Conservation (phyloP, 2,888 invertebrate species). For the Zaprionus bogoriensis region DNA sequence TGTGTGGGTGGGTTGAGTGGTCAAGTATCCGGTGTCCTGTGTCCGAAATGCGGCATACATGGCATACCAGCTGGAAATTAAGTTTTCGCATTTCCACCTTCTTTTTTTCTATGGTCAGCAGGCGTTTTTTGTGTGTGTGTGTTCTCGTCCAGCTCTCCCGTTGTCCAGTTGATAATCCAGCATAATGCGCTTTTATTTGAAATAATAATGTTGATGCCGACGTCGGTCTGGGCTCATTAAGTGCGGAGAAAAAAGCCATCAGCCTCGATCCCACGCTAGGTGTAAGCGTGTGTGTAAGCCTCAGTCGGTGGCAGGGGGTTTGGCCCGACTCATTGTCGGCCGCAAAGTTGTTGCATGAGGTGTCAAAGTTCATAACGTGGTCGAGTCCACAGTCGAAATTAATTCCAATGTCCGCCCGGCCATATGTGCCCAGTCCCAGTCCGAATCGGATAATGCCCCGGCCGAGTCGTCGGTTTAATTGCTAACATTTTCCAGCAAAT, state of each 20-base stretch:
- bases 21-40: constrained; percentile 52
- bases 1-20: constrained; percentile 22
- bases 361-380: constrained; percentile 79
- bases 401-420: constrained; percentile 71
- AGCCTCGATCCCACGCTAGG: constrained; percentile 13
- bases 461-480: constrained; percentile 75
- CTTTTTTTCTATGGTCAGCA: no score
- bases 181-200: constrained; percentile 81
- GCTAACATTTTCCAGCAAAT: constrained; percentile 82
- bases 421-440: constrained; percentile 37
- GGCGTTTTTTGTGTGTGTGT: constrained; percentile 27
- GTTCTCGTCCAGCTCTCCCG: constrained; percentile 5
- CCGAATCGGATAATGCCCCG: background rate
- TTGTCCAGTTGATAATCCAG: constrained; percentile 75
- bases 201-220: constrained; percentile 80
- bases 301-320: background rate
- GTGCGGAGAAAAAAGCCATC: constrained; percentile 29
- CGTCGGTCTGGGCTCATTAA: constrained; percentile 75
- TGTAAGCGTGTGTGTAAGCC: constrained; percentile 35
- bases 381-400: constrained; percentile 49
- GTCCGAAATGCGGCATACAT: constrained; percentile 56
- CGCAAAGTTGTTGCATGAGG: constrained; percentile 82
- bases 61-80: constrained; percentile 73
- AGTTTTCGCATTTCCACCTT: constrained; percentile 76
- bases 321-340: constrained; percentile 75